A percentile compares a stretch with the other conserved stretches of the same genome.
phyloP scores from a whole-genome alignment of 2,797 vertebrate species.

The Galago senegalensis region DNA sequence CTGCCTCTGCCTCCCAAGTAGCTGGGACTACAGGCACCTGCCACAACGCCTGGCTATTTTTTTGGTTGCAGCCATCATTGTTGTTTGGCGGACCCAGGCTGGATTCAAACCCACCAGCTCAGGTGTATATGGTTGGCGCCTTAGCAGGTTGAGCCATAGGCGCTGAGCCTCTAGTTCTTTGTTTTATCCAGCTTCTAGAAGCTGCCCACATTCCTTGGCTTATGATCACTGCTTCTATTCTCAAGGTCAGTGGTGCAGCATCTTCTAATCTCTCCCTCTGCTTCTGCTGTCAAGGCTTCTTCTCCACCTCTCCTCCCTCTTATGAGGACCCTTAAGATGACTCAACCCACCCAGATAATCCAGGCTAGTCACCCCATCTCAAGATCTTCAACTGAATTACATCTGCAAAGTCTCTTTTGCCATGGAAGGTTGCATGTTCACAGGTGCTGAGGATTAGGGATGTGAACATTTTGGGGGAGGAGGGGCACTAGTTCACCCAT shows the following conservation, averaged over 20 bases:
- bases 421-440: fast-evolving
- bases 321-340: too few relatives aligned
- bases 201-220: not conserved
- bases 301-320: not conserved
- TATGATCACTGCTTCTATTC: fast-evolving
- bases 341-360: not conserved
- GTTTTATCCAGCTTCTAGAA: not conserved
- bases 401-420: not conserved
- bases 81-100: too few relatives aligned
- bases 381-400: not conserved
- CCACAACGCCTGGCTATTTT: too few relatives aligned
- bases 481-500: fast-evolving
- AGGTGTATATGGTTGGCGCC: too few relatives aligned
- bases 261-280: not conserved
- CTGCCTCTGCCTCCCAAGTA: too few relatives aligned
- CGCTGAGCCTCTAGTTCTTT: not conserved
- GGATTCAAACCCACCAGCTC: too few relatives aligned
- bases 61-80: too few relatives aligned
- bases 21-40: too few relatives aligned
- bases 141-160: too few relatives aligned
- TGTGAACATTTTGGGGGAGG: not conserved
- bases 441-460: too few relatives aligned
- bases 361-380: not conserved
- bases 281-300: fast-evolving
- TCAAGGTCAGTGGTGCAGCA: fast-evolving